Percentiles rank a stretch among this genome's conserved stretches.
Conservation (phyloP, 2,797 vertebrate species). For the Cuniculus paca region DNA sequence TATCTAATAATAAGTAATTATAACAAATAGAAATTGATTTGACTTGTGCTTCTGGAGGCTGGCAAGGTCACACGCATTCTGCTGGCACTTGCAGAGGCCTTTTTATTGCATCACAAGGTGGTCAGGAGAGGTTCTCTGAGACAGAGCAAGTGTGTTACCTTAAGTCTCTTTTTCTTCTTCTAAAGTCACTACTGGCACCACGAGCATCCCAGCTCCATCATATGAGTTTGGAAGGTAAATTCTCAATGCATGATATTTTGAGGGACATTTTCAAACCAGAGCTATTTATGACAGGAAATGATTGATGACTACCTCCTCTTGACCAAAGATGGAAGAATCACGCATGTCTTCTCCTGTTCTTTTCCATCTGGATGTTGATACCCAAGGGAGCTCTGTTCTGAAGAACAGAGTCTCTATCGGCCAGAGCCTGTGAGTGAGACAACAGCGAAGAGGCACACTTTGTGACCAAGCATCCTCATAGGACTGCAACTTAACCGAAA, state of each 20-base stretch:
- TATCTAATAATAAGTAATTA: background rate
- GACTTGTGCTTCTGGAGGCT: background rate
- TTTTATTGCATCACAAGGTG: background rate
- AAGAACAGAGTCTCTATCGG: background rate
- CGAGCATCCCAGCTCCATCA: rapidly evolving
- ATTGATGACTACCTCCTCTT: background rate
- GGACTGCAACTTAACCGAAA: background rate
- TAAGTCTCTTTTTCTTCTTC: background rate
- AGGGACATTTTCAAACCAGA: background rate
- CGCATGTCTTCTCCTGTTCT: background rate
- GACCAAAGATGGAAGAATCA: background rate
- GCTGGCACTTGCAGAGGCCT: background rate
- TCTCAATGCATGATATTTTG: background rate
- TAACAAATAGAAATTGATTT: background rate
- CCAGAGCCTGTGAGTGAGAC: background rate
- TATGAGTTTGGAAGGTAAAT: background rate
- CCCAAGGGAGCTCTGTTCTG: background rate
- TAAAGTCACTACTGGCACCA: background rate
- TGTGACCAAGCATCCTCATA: background rate
- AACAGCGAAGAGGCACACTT: background rate
- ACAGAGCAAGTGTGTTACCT: background rate
- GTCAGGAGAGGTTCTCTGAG: background rate
- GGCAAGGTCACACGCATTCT: background rate
- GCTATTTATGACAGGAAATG: background rate
- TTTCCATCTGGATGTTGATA: background rate